A percentile compares a stretch with the other conserved stretches of the same genome.
Conservation (phyloP, 2,797 vertebrate species). For the Eospalax fontanierii region DNA sequence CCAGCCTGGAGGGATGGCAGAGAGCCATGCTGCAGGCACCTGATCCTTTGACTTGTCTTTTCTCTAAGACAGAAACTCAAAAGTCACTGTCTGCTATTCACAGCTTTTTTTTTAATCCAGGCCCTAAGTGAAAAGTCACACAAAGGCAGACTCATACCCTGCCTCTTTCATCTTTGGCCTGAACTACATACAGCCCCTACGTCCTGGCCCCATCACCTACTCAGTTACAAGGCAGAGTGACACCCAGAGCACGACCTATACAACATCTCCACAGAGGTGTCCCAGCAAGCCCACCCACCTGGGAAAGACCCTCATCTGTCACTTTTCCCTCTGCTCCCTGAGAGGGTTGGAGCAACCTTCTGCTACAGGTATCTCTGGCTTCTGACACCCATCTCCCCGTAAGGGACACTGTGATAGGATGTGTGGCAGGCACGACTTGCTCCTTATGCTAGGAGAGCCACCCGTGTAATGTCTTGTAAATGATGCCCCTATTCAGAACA, state of each 20-base stretch:
- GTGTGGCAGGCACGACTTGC: not conserved
- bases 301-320: not conserved
- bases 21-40: not conserved
- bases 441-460: slow-evolving; percentile 13
- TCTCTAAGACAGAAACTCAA: not conserved
- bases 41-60: not conserved
- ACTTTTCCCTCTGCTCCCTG: slow-evolving; percentile 32
- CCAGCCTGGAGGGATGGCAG: not conserved
- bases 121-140: not conserved
- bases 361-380: not conserved
- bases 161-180: slow-evolving; percentile 36
- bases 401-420: not conserved
- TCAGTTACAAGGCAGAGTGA: slow-evolving; percentile 13
- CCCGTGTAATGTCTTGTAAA: not conserved
- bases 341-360: not conserved
- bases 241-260: not conserved
- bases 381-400: not conserved
- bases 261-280: not conserved
- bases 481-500: not conserved
- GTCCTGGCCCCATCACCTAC: not conserved
- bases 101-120: not conserved
- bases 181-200: slow-evolving; percentile 18
- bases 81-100: not conserved
- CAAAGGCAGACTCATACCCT: not conserved
- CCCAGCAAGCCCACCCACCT: not conserved